Evolutionary conservation across 35 echinoderm and acorn worm species (phyloP).

Genomic region (Strongylocentrotus purpuratus): DNA sequence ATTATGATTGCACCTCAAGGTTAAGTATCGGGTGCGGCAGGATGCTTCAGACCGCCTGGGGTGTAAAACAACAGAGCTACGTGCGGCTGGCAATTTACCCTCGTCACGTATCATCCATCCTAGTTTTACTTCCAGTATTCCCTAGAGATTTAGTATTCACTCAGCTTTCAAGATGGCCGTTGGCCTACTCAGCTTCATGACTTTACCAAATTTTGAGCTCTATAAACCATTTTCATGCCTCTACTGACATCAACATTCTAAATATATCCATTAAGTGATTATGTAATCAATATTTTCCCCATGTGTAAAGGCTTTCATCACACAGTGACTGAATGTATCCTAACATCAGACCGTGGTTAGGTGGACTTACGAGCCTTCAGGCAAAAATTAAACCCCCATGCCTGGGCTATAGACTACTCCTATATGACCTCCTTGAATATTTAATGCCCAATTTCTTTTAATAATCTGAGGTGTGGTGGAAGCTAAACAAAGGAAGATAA

Average conservation of each 20-base stretch:
- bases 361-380: neutral
- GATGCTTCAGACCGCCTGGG: neutral
- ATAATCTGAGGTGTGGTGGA: neutral
- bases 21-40: neutral
- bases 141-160: neutral
- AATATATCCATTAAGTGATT: neutral
- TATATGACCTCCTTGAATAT: neutral
- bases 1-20: slow-evolving; percentile 10
- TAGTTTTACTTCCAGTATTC: neutral
- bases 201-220: neutral
- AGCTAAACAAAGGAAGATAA: neutral
- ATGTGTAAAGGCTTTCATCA: neutral
- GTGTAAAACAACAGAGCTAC: slow-evolving; percentile 9
- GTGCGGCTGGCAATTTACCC: slow-evolving; percentile 2
- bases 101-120: neutral
- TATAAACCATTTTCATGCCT: neutral
- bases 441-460: neutral
- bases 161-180: neutral
- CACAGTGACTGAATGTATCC: neutral
- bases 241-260: neutral
- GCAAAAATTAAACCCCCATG: neutral
- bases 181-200: neutral
- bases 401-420: neutral
- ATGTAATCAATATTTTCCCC: neutral
- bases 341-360: neutral